Evolutionary conservation across 2,888 invertebrate species (phyloP), one percentile per base, ranked within the genome.

Genomic region (Pelosia muscerda): DNA sequence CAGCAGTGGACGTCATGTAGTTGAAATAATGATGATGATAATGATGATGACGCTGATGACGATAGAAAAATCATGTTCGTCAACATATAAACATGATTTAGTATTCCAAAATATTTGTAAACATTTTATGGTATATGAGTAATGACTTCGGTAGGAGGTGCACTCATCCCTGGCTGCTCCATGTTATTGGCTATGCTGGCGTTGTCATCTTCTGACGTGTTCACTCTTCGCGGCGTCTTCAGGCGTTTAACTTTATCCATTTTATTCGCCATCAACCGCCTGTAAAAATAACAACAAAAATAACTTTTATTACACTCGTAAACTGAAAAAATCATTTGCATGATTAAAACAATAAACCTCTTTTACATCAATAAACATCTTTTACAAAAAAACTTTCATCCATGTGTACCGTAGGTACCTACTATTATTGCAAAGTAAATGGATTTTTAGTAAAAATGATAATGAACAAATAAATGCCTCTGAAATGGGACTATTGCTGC

Each of bases 241-340:
- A 87, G 78, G 31, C 91, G 87, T 76, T 90, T 94, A 19, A 88
- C 89, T 74, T 90, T 88, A 3, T 85, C 88, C 81, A 92, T 91
- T 85, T 90, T 92, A 77, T 90, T 93, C 81, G 90, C 90, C 70
- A 92, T 79, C 78, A 95, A 77, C 81, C 95, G 92, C 79, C 96
- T 96, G 86, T 63, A 91, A 92, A 74, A 42, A 57, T 25, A 57
- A 57, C 25, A 55, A 55, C 13, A n/a, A n/a, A n/a, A n/a, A 5
- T 54, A 4, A n/a, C 31, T 42, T 60, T 42, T 13, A 55, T 25
- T 55, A 6, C 55, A 25, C 25, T 19, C 19, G 42, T 19, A 42
- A 42, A 42, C 19, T 19, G 19, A 19, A 6, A 8, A 42, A 19
- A 19, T 19, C 19, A 19, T 6, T 42, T 19, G 42, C 42, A 42